Conservation (phyloP, 2,113 vertebrate genomes). For the Plecturocebus donacophilus region DNA sequence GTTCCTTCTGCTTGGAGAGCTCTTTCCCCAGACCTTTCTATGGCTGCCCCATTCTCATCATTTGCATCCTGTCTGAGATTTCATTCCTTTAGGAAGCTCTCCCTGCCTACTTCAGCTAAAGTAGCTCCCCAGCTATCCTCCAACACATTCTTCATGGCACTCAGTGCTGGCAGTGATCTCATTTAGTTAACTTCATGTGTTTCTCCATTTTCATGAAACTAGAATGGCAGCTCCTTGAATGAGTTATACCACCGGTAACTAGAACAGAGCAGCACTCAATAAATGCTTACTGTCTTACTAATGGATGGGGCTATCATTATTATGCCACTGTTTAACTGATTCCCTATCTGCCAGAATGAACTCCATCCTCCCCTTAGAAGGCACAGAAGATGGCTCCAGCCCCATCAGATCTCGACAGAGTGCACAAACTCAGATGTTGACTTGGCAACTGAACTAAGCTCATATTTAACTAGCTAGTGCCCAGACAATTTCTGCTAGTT, state of each 20-base stretch:
- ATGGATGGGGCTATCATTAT: neutral
- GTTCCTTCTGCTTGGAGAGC: neutral
- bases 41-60: neutral
- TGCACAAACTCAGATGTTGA: neutral
- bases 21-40: neutral
- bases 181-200: neutral
- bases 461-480: neutral
- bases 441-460: neutral
- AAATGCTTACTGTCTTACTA: neutral
- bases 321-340: neutral
- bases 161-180: neutral
- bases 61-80: neutral
- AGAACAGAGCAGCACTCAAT: neutral
- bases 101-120: neutral
- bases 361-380: neutral
- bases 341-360: neutral
- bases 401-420: neutral
- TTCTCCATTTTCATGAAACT: neutral
- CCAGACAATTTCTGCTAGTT: neutral
- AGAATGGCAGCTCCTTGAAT: neutral
- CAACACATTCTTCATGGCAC: neutral
- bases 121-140: neutral
- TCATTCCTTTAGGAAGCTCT: neutral
- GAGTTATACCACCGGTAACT: neutral
- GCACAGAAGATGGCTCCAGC: neutral